A percentile compares a stretch with the other conserved stretches of the same genome.
phyloP scores from a whole-genome alignment of 2,888 invertebrate genomes.

The Euphydryas editha region DNA sequence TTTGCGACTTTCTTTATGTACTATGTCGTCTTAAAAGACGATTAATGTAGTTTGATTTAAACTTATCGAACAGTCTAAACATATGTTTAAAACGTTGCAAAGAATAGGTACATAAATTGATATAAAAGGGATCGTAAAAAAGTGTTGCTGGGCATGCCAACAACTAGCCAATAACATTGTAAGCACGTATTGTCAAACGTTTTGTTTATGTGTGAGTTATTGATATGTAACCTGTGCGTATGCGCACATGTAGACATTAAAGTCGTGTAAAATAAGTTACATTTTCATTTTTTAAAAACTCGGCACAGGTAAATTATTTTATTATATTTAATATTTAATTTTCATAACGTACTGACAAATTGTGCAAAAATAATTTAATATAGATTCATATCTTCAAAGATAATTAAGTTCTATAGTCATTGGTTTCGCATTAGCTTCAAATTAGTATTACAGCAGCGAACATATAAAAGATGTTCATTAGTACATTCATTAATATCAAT shows the following conservation, averaged over 20 bases:
- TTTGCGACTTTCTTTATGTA: background rate
- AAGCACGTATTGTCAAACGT: no score
- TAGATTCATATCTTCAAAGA: slow-evolving; percentile 18
- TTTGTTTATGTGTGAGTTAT: no score
- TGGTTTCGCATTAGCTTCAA: slow-evolving; percentile 28
- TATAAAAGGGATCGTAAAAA: no score
- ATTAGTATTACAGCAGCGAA: slow-evolving; percentile 7
- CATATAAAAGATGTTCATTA: slow-evolving; percentile 9
- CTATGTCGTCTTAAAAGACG: background rate
- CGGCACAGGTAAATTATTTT: background rate
- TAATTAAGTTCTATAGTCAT: slow-evolving; percentile 31
- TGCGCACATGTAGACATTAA: no score
- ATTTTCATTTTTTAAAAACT: background rate
- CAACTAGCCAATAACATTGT: no score
- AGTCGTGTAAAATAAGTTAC: background rate
- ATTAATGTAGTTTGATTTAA: background rate
- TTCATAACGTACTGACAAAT: slow-evolving; percentile 1
- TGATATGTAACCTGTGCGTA: no score
- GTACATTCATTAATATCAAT: background rate
- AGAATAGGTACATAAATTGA: no score
- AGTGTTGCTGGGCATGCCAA: no score
- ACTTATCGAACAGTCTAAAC: no score
- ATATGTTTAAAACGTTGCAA: no score
- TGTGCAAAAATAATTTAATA: background rate
- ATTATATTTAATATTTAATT: background rate